Evolutionary conservation across 2,888 invertebrate genomes (phyloP), one percentile per base, ranked within the genome.

Genomic region (Mellilla xanthometata): DNA sequence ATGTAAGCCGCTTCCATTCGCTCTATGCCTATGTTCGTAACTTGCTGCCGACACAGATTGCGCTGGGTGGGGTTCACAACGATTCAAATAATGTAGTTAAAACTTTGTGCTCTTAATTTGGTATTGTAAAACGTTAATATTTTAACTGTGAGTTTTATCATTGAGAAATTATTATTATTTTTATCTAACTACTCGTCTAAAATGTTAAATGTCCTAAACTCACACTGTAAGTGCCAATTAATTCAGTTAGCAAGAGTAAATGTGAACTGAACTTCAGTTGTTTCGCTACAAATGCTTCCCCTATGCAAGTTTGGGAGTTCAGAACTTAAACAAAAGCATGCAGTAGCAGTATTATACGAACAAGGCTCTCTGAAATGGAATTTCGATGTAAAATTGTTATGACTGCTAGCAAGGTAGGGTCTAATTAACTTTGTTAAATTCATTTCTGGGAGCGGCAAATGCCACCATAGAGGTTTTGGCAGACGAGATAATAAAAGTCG

Each of bases 1-100:
- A 88, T 55, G 89, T 89, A 88, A 89, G 89, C 77, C 53, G 57
- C 62, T 53, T 56, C 54, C 45, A 48, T 29, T 39, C 27, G 15
- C 12, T 61, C 55, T 31, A 48, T 46, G 54, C 43, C 40, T 24
- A 11, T 19, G 10, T 1, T 23, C 39, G 30, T 32, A 28, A 30
- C 29, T 41, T 38, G 52, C 56, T 60, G 58, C 58, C 52, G 42
- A 47, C 50, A 54, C 57, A 54, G 50, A 49, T 49, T 39, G 44
- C 44, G 47, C 22, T 29, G 11, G 28, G 12, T n/a, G 19, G 30
- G 8, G 8, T 3, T 24, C n/a, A n/a, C n/a, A n/a, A n/a, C n/a
- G n/a, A n/a, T n/a, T n/a, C n/a, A n/a, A n/a, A n/a, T n/a, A n/a
- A n/a, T n/a, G n/a, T n/a, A n/a, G n/a, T n/a, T n/a, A n/a, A n/a